These are phyloP conservation scores for Spea hammondii DNA, from an alignment of 2,797 vertebrate genomes.

Conservation along the genomic window DNA sequence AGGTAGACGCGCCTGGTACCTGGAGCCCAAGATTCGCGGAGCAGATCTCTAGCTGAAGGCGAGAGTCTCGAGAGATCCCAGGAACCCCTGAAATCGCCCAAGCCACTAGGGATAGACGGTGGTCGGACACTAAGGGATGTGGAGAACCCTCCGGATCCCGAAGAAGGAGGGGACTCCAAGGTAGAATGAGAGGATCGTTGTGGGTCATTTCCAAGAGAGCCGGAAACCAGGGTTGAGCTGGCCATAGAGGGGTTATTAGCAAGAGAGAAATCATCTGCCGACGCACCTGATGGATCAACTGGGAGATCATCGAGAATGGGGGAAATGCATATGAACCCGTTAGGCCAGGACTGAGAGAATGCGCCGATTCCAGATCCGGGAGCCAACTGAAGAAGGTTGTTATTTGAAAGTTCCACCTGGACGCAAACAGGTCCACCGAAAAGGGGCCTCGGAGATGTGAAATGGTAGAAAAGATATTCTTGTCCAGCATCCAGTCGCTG, in stretches of 20 bases:
- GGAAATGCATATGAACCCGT: not conserved
- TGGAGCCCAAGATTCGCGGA: not conserved
- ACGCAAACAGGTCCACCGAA: not conserved
- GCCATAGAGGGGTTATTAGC: not conserved
- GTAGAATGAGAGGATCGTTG: not conserved
- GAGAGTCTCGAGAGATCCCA: not conserved
- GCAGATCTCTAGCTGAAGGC: not conserved
- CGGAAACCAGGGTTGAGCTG: not conserved
- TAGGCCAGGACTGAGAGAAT: not conserved
- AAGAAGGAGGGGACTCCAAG: not conserved
- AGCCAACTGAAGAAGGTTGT: not conserved
- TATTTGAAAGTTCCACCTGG: not conserved
- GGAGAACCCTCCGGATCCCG: not conserved
- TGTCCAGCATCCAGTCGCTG: not conserved
- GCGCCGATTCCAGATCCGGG: not conserved
- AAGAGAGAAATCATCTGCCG: not conserved
- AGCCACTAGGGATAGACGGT: not conserved
- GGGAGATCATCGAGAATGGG: not conserved
- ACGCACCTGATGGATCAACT: not conserved
- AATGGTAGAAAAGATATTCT: not conserved
- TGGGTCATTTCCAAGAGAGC: not conserved
- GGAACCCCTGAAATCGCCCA: slow-evolving; percentile 4
- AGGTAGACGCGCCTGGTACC: not conserved
- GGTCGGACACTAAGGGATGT: not conserved
- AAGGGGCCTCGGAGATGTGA: not conserved